These are phyloP conservation scores for Carposina sasakii DNA, from an alignment of 1,140 invertebrate genomes.

Conservation along the genomic window DNA sequence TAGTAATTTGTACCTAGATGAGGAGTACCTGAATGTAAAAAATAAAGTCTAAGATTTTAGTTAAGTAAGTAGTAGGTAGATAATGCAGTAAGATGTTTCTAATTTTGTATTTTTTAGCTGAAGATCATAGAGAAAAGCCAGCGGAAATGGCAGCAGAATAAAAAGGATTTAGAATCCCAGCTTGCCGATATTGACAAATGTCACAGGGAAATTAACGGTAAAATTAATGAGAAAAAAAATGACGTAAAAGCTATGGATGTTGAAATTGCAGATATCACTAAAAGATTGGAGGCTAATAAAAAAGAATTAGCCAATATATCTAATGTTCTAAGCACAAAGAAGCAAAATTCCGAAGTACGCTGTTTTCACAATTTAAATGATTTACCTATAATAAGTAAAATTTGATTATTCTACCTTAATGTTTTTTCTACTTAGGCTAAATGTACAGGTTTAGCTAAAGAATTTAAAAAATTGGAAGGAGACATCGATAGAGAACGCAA, in stretches of 20 bases:
- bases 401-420: too few relatives aligned
- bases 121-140: conserved; percentile 42
- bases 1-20: too few relatives aligned
- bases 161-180: conserved; percentile 53
- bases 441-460: conserved; percentile 25
- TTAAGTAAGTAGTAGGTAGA: too few relatives aligned
- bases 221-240: conserved; percentile 43
- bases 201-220: conserved; percentile 47
- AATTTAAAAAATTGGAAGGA: conserved; percentile 32
- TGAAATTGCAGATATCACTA: conserved; percentile 42
- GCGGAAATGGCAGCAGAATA: conserved; percentile 52
- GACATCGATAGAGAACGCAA: too few relatives aligned
- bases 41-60: too few relatives aligned
- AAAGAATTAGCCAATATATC: conserved; percentile 34
- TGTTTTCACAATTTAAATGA: conserved; percentile 10
- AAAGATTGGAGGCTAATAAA: conserved; percentile 38
- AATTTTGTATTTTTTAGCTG: conserved; percentile 27
- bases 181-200: conserved; percentile 39
- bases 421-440: conserved; percentile 26
- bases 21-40: too few relatives aligned
- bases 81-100: conserved; percentile 5
- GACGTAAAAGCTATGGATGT: conserved; percentile 44
- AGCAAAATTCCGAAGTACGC: conserved; percentile 43
- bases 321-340: conserved; percentile 33
- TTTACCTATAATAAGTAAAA: too few relatives aligned